These are phyloP conservation scores for Zygogramma bicolorata DNA, from an alignment of 2,888 invertebrate species.

Conservation along the genomic window DNA sequence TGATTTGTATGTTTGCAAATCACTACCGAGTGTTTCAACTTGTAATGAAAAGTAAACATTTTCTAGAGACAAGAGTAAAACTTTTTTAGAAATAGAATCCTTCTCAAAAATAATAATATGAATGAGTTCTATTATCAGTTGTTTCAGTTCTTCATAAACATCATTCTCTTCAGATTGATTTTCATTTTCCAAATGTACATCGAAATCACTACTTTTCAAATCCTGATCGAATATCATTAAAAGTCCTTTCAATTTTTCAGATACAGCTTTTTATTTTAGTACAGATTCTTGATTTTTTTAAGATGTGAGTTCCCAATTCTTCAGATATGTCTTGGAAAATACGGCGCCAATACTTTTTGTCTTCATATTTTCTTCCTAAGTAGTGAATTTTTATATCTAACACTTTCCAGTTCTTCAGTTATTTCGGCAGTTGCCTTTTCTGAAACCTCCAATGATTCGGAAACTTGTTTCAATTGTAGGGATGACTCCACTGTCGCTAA, in stretches of 20 bases:
- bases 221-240: not conserved
- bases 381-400: not conserved
- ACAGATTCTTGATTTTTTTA: not conserved
- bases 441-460: not conserved
- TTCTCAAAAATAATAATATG: not conserved
- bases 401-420: not conserved
- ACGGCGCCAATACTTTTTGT: not conserved
- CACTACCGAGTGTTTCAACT: not conserved
- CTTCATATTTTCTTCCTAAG: not conserved
- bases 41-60: not conserved
- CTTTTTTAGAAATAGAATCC: not conserved
- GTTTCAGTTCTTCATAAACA: not conserved
- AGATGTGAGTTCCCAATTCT: not conserved
- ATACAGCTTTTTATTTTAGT: not conserved
- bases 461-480: not conserved
- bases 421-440: conserved; percentile 1
- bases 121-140: not conserved
- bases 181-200: not conserved
- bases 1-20: not conserved
- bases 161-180: not conserved
- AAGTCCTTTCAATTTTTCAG: not conserved
- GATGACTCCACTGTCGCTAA: not conserved
- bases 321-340: not conserved
- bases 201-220: not conserved
- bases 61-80: not conserved